These are phyloP conservation scores for Pyrrhosoma nymphula DNA, from an alignment of 2,888 invertebrate species.

Conservation along the genomic window DNA sequence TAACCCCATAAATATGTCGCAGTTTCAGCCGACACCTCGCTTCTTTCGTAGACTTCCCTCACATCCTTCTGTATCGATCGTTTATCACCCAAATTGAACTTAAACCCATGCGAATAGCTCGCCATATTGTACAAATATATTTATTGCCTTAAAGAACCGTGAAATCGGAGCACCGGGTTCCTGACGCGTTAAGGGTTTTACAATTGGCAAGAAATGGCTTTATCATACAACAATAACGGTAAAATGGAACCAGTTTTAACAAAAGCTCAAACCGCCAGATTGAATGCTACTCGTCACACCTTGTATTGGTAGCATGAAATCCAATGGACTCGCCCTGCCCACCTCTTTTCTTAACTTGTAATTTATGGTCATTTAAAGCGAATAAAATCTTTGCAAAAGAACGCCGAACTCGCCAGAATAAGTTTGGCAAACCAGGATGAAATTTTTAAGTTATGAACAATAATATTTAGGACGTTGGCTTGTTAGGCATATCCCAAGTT, in stretches of 20 bases:
- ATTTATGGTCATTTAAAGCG: neutral
- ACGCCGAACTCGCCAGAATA: neutral
- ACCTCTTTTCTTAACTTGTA: neutral
- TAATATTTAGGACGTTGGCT: no score
- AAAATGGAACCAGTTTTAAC: neutral
- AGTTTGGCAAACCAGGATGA: neutral
- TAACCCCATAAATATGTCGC: no score
- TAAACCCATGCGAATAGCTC: neutral
- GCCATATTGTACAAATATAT: neutral
- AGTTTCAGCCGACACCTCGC: no score
- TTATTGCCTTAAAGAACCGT: neutral
- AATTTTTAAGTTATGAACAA: no score
- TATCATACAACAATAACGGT: neutral
- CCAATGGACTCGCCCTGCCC: neutral
- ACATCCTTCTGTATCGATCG: no score
- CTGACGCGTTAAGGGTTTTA: no score
- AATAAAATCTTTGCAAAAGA: neutral
- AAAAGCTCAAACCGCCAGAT: neutral
- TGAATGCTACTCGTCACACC: neutral
- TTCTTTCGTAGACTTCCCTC: no score
- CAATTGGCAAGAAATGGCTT: neutral
- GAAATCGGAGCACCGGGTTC: no score
- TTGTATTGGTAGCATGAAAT: neutral
- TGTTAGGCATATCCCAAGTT: no score
- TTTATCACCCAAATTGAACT: neutral